These are phyloP conservation scores for Drosophila prostipennis DNA, from an alignment of 2,888 invertebrate species.

Conservation along the genomic window DNA sequence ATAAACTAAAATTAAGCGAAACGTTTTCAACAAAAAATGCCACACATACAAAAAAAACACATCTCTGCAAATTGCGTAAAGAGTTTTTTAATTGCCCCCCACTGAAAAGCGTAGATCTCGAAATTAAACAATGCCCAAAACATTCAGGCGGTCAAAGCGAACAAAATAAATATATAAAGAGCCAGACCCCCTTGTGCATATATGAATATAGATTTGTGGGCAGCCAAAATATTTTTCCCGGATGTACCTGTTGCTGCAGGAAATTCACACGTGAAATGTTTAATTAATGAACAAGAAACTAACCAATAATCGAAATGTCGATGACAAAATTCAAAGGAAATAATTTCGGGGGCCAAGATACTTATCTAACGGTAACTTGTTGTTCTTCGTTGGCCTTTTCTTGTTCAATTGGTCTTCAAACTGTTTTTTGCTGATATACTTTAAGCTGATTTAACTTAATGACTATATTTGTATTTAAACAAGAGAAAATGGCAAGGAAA, in stretches of 20 bases:
- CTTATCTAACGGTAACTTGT: slow-evolving; percentile 33
- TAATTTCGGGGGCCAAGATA: slow-evolving; percentile 9
- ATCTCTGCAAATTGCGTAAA: slow-evolving; percentile 55
- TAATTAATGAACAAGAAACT: slow-evolving; percentile 68
- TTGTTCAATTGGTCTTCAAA: slow-evolving; percentile 14
- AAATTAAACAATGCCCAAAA: slow-evolving; percentile 2
- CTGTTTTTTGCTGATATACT: slow-evolving; percentile 16
- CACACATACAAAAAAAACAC: slow-evolving; percentile 18
- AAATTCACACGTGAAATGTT: slow-evolving; percentile 82
- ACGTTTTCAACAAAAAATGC: slow-evolving; percentile 32
- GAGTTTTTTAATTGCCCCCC: slow-evolving; percentile 52
- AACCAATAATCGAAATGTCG: slow-evolving; percentile 8
- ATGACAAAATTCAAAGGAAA: not conserved
- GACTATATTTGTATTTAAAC: slow-evolving; percentile 11
- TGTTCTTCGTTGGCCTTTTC: not conserved
- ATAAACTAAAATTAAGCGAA: slow-evolving; percentile 75
- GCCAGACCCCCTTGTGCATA: slow-evolving; percentile 23
- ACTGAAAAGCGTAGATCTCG: slow-evolving; percentile 9
- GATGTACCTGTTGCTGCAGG: slow-evolving; percentile 60
- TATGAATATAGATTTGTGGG: slow-evolving; percentile 31
- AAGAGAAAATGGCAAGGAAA: not conserved
- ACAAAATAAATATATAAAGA: not conserved
- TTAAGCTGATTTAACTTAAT: slow-evolving; percentile 35
- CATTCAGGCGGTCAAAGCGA: not conserved
- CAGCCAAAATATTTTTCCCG: slow-evolving; percentile 26